These are phyloP conservation scores for Nasonia longicornis DNA, from an alignment of 1,140 invertebrate species.

Conservation along the genomic window DNA sequence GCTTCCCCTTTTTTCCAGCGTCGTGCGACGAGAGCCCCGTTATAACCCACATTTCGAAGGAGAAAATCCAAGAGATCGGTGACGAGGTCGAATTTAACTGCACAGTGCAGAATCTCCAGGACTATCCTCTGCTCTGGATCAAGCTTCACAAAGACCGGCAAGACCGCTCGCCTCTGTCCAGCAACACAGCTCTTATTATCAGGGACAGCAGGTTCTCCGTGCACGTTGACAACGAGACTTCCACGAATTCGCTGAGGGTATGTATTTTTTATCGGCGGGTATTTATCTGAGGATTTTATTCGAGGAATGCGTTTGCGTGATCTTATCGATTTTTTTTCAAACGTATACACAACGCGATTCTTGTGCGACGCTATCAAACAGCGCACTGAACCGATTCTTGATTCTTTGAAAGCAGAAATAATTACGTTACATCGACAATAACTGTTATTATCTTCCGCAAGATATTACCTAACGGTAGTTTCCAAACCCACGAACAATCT, in stretches of 20 bases:
- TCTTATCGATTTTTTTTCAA: too few relatives aligned
- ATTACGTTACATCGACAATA: too few relatives aligned
- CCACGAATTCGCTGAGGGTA: conserved; percentile 40
- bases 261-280: background rate
- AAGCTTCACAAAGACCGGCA: conserved; percentile 34
- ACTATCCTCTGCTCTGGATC: conserved; percentile 34
- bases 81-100: conserved; percentile 41
- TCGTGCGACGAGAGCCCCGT: conserved; percentile 26
- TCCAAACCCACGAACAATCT: background rate
- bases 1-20: background rate
- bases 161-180: background rate
- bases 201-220: conserved; percentile 23
- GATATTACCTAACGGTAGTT: too few relatives aligned
- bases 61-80: conserved; percentile 35
- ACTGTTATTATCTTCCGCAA: too few relatives aligned
- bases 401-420: too few relatives aligned
- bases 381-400: too few relatives aligned
- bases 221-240: conserved; percentile 12
- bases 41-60: conserved; percentile 31
- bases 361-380: too few relatives aligned
- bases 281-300: too few relatives aligned
- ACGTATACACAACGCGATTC: too few relatives aligned
- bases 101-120: conserved; percentile 23
- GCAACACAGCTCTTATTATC: conserved; percentile 1
- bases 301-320: too few relatives aligned